Conservation (phyloP, 2,797 vertebrate species). For the Vireo griseus region DNA sequence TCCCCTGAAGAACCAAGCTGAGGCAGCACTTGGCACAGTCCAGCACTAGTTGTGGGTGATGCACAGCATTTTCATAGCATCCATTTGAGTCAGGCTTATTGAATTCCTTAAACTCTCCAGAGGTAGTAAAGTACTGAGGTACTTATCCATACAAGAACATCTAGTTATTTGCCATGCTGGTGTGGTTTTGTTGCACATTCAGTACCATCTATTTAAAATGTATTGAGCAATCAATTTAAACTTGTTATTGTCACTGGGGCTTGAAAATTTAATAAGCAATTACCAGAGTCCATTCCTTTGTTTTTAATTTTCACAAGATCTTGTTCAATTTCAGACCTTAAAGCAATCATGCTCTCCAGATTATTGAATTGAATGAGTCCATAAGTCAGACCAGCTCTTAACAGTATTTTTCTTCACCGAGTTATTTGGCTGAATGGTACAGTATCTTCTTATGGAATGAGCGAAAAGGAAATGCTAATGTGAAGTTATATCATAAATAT, state of each 20-base stretch:
- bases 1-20: not conserved
- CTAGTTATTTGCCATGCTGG: slow-evolving; percentile 1
- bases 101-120: slow-evolving; percentile 36
- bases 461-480: slow-evolving; percentile 41
- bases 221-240: slow-evolving; percentile 75
- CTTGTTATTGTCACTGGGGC: slow-evolving; percentile 71
- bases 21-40: not conserved
- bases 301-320: slow-evolving; percentile 74
- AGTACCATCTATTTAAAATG: slow-evolving; percentile 60
- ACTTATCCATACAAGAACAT: slow-evolving; percentile 42
- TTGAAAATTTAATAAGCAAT: slow-evolving; percentile 80
- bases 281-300: slow-evolving; percentile 69
- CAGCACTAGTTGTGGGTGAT: not conserved
- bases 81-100: not conserved
- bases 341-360: slow-evolving; percentile 66
- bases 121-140: slow-evolving; percentile 18
- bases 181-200: not conserved
- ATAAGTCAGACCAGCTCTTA: slow-evolving; percentile 48
- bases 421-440: slow-evolving; percentile 57
- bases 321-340: slow-evolving; percentile 66
- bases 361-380: slow-evolving; percentile 65
- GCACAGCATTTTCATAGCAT: not conserved
- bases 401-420: slow-evolving; percentile 56
- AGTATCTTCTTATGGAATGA: not conserved
- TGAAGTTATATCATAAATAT: not conserved